Conservation (phyloP, 2,797 vertebrate genomes). For the Urosaurus nigricauda region DNA sequence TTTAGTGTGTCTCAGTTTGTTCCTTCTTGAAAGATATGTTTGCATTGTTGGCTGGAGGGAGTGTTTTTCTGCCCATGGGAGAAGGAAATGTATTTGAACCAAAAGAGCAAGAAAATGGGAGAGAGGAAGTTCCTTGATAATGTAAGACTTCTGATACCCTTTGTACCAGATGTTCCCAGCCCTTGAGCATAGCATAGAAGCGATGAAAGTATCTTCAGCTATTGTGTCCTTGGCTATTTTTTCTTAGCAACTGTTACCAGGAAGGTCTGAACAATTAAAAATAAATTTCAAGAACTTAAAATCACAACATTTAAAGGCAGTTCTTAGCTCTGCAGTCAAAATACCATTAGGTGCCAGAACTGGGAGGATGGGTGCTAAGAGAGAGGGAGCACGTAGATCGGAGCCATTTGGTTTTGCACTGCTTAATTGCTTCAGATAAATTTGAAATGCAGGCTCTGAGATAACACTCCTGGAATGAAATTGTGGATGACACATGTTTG, state of each 20-base stretch:
- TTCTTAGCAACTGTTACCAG: background rate
- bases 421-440: slow-evolving; percentile 27
- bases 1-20: background rate
- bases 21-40: slow-evolving; percentile 14
- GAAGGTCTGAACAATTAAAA: background rate
- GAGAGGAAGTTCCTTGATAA: background rate
- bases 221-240: background rate
- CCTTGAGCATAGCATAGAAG: background rate
- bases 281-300: slow-evolving; percentile 5
- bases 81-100: background rate
- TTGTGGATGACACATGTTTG: slow-evolving; percentile 47
- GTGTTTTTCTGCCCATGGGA: background rate
- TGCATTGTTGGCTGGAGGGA: background rate
- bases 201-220: slow-evolving; percentile 21
- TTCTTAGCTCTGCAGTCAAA: slow-evolving; percentile 7
- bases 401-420: background rate
- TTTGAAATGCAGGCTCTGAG: background rate
- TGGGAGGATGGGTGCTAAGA: background rate
- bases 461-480: slow-evolving; percentile 27
- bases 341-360: accelerated
- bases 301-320: slow-evolving; percentile 22
- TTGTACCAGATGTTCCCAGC: background rate
- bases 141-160: background rate
- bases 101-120: slow-evolving; percentile 3
- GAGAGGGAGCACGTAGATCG: background rate